Evolutionary conservation across 1,140 invertebrate species (phyloP).

Genomic region (Drosophila sproati): DNA sequence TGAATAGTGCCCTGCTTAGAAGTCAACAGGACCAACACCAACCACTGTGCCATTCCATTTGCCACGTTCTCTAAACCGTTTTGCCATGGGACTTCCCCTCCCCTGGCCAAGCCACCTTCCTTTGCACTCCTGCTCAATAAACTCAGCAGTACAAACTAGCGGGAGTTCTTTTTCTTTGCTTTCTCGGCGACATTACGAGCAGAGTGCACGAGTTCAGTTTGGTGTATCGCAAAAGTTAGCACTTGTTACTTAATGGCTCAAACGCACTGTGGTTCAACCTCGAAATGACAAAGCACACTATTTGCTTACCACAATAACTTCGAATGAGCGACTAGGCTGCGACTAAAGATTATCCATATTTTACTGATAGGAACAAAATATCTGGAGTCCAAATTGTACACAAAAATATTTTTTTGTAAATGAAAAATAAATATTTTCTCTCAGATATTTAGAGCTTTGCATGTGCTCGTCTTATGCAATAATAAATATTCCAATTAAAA

Average conservation of each 20-base stretch:
- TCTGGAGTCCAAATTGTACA: background rate
- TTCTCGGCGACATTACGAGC: conserved; percentile 35
- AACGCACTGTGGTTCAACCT: conserved; percentile 9
- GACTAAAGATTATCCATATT: background rate
- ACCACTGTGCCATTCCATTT: conserved; percentile 39
- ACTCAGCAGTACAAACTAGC: conserved; percentile 8
- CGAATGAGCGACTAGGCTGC: background rate
- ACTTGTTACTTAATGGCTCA: conserved; percentile 38
- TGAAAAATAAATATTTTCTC: no score
- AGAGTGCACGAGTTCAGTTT: conserved; percentile 21
- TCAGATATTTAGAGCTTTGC: no score
- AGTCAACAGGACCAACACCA: conserved; percentile 28
- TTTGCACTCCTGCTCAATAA: background rate
- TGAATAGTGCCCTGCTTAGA: conserved; percentile 74
- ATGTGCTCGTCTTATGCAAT: no score
- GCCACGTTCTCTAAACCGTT: conserved; percentile 56
- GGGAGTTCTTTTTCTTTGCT: conserved; percentile 27
- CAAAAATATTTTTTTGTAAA: background rate
- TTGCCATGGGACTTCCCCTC: conserved; percentile 37
- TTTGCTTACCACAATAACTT: background rate
- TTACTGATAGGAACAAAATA: background rate
- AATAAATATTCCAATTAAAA: no score
- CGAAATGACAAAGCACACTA: background rate
- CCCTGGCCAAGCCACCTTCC: background rate
- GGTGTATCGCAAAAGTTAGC: conserved; percentile 38